Conservation (phyloP, 2,797 vertebrate species). For the Onychomys leucogaster region DNA sequence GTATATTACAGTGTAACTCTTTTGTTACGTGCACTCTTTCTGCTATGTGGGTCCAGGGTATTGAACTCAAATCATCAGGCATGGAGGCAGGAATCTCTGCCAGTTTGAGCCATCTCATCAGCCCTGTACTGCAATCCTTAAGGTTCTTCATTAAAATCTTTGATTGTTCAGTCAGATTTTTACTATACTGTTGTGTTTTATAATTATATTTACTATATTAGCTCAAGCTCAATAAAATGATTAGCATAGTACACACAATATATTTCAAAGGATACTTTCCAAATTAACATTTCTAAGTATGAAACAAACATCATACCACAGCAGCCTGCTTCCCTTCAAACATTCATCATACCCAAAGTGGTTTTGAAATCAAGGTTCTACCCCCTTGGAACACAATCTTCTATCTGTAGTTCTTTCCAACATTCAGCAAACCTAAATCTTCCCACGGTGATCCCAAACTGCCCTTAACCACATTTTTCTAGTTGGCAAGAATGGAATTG, state of each 20-base stretch:
- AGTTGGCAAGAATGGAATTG: background rate
- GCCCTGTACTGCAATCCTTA: background rate
- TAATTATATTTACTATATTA: slow-evolving; percentile 5
- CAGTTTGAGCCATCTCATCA: no score
- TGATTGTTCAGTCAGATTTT: slow-evolving; percentile 36
- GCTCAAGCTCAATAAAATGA: background rate
- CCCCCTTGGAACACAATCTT: background rate
- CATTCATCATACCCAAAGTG: background rate
- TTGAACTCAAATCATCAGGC: background rate
- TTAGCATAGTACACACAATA: background rate
- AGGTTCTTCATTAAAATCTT: background rate
- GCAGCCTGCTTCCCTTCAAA: background rate
- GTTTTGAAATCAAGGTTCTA: background rate
- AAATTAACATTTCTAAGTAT: slow-evolving; percentile 11
- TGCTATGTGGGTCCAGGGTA: background rate
- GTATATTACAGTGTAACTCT: background rate
- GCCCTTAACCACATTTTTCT: background rate
- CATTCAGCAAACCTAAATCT: background rate
- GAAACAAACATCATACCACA: background rate
- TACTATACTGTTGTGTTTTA: background rate
- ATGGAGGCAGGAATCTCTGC: background rate
- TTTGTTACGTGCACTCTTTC: background rate
- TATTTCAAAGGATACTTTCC: background rate
- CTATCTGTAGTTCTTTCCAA: background rate
- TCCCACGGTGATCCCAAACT: background rate